These are phyloP conservation scores for Thumatha senex DNA, from an alignment of 2,888 invertebrate species.

Conservation along the genomic window DNA sequence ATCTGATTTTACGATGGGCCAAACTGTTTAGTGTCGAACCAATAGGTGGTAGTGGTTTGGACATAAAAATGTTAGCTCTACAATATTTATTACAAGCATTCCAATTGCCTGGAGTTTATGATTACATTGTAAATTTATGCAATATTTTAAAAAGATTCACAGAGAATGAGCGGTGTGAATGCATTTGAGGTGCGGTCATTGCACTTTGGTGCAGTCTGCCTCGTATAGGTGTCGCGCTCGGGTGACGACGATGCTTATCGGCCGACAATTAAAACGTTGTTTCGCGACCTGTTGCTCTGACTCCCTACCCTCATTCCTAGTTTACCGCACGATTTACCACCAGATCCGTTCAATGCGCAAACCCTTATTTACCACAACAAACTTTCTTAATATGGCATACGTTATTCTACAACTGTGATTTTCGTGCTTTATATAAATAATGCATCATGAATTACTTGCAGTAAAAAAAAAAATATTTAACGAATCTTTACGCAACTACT, in stretches of 20 bases:
- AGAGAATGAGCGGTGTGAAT: constrained; percentile 49
- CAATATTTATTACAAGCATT: constrained; percentile 24
- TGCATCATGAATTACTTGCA: not conserved
- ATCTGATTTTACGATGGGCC: constrained; percentile 27
- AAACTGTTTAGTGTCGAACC: constrained; percentile 26
- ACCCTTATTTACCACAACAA: constrained; percentile 35
- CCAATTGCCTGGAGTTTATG: constrained; percentile 15
- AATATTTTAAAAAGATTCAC: constrained; percentile 37
- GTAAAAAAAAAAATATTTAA: not conserved
- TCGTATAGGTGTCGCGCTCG: constrained; percentile 69
- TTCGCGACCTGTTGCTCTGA: constrained; percentile 80
- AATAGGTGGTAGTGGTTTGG: not conserved
- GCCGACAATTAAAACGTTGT: constrained; percentile 77
- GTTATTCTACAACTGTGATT: constrained; percentile 8
- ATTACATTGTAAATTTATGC: constrained; percentile 36
- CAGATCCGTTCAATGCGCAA: constrained; percentile 37
- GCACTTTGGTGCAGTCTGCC: constrained; percentile 54
- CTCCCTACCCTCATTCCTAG: constrained; percentile 47
- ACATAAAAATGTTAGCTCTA: constrained; percentile 20
- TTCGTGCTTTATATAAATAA: not conserved
- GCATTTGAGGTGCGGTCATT: constrained; percentile 74
- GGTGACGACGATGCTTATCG: constrained; percentile 77
- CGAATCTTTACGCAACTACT: constrained; percentile 22
- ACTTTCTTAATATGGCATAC: constrained; percentile 39
- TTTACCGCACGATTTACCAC: constrained; percentile 48